Percentiles rank a stretch among this genome's conserved stretches.
These are phyloP conservation scores for Pachypsylla venusta DNA, from an alignment of 1,140 invertebrate genomes.

Conservation along the genomic window DNA sequence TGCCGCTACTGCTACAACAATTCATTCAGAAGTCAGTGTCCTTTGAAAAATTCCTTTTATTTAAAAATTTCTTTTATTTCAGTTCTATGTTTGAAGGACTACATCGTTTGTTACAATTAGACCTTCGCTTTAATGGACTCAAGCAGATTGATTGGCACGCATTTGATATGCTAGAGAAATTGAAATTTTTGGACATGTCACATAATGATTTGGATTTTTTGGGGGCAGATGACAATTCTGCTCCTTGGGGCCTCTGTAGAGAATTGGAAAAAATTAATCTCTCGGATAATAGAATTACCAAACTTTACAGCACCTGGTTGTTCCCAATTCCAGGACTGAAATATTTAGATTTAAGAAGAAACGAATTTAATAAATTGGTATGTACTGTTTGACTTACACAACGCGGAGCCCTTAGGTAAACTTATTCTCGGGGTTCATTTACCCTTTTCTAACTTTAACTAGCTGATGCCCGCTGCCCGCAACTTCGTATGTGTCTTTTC, in stretches of 20 bases:
- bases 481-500: too few species aligned
- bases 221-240: slow-evolving; percentile 27
- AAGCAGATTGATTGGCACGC: neutral
- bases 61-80: too few species aligned
- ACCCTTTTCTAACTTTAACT: too few species aligned
- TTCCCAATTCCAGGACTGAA: slow-evolving; percentile 31
- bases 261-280: slow-evolving; percentile 41
- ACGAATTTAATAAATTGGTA: slow-evolving; percentile 30
- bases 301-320: slow-evolving; percentile 43
- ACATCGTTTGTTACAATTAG: slow-evolving; percentile 35
- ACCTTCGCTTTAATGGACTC: slow-evolving; percentile 35
- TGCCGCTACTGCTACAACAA: too few species aligned
- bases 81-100: slow-evolving; percentile 36
- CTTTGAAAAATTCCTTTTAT: too few species aligned
- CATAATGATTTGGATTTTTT: slow-evolving; percentile 10
- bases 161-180: neutral
- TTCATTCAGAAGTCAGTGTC: too few species aligned
- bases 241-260: slow-evolving; percentile 35
- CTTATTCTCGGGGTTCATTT: too few species aligned
- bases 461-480: too few species aligned
- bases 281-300: slow-evolving; percentile 41
- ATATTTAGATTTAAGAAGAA: slow-evolving; percentile 42
- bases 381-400: too few species aligned
- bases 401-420: too few species aligned
- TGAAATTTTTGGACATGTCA: slow-evolving; percentile 13